phyloP scores from a whole-genome alignment of 2,113 vertebrate genomes.

The Phyllopteryx taeniolatus region DNA sequence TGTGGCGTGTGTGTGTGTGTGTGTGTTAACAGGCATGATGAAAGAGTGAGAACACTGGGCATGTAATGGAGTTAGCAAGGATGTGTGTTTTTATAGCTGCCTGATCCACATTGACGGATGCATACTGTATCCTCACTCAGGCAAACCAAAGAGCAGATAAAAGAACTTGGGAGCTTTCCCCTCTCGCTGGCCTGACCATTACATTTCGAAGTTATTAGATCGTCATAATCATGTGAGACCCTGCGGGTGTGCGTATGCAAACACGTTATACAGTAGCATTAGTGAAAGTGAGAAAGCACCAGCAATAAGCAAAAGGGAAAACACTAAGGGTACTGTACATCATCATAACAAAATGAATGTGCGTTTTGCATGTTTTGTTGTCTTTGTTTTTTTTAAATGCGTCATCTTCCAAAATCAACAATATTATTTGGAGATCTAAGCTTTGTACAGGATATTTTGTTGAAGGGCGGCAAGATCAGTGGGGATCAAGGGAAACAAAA shows the following conservation, averaged over 20 bases:
- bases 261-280: too few relatives aligned
- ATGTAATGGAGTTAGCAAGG: conserved; percentile 24
- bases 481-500: neutral
- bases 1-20: neutral
- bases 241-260: too few relatives aligned
- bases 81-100: conserved; percentile 8
- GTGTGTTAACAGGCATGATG: conserved; percentile 23
- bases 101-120: conserved; percentile 44
- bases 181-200: conserved; percentile 16
- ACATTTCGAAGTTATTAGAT: conserved; percentile 44
- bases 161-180: conserved; percentile 31
- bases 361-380: too few relatives aligned
- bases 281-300: too few relatives aligned
- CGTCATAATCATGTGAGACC: neutral
- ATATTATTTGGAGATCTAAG: too few relatives aligned
- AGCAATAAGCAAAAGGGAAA: too few relatives aligned
- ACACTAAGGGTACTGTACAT: too few relatives aligned
- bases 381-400: too few relatives aligned
- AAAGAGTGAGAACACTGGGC: conserved; percentile 23
- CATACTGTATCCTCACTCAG: conserved; percentile 32
- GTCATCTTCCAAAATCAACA: too few relatives aligned
- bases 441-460: too few relatives aligned
- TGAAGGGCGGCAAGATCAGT: neutral
- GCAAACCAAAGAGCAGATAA: conserved; percentile 29
- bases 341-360: too few relatives aligned